Evolutionary conservation across 2,888 invertebrate species (phyloP).

Genomic region (Rhyacophila evoluta): DNA sequence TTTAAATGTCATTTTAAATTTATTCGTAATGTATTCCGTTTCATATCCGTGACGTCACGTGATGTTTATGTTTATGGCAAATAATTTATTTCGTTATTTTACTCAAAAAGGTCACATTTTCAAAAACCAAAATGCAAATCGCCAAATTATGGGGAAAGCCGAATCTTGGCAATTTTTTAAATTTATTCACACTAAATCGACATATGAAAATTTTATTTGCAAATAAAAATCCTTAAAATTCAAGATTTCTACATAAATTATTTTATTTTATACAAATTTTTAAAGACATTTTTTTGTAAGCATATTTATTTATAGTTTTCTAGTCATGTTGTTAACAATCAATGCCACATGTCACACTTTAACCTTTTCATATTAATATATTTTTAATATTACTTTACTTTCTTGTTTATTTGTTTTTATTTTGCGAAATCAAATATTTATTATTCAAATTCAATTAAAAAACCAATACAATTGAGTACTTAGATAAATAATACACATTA

Average conservation of each 20-base stretch:
- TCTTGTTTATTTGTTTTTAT: too few relatives aligned
- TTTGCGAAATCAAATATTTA: too few relatives aligned
- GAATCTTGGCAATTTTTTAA: not conserved
- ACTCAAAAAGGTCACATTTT: not conserved
- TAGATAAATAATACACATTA: too few relatives aligned
- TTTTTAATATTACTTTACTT: too few relatives aligned
- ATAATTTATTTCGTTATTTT: not conserved
- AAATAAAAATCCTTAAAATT: not conserved
- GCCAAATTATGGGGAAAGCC: not conserved
- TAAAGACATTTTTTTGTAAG: not conserved
- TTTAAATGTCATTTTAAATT: not conserved
- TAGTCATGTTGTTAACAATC: too few relatives aligned
- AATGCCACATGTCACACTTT: too few relatives aligned
- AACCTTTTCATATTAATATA: too few relatives aligned
- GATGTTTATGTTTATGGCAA: not conserved
- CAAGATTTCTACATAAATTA: slow-evolving; percentile 2
- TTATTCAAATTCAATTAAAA: too few relatives aligned
- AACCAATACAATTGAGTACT: too few relatives aligned
- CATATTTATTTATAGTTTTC: not conserved
- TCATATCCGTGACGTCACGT: not conserved
- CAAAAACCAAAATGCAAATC: not conserved
- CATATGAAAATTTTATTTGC: not conserved
- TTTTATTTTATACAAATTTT: not conserved
- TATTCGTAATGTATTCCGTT: not conserved
- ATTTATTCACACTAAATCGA: not conserved